Evolutionary conservation across 2,888 invertebrate genomes (phyloP), one percentile per base, ranked within the genome.

Genomic region (Leucania comma): DNA sequence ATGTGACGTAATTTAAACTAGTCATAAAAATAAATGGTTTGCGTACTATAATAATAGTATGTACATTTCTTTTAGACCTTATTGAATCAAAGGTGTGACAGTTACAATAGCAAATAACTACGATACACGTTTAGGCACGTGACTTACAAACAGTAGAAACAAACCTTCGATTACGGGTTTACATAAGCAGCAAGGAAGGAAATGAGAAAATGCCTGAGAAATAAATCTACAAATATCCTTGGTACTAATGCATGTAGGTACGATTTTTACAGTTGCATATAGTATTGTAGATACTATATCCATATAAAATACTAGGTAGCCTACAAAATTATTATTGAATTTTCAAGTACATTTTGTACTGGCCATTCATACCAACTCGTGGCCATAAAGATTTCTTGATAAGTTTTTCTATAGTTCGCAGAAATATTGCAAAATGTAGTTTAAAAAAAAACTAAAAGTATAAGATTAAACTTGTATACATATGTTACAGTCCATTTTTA

Each of bases 131-230:
- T 59, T 51, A 56, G 22, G 53, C 68, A 81, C 67, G 72, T 79
- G 78, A 63, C 26, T 62, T 59, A 24, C 22, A 76, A 81, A 71
- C 64, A 65, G 60, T 81, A 80, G 51, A 42, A 50, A 60, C 46
- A 57, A 70, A 76, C 68, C 59, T 81, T 59, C 63, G 59, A 77
- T 79, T 81, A 66, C 54, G 20, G 78, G 24, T 68, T 72, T 81
- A 72, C 62, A 65, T 81, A 72, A 62, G 38, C 24, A 60, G 22
- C 50, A 51, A 72, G 61, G 64, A 51, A 72, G 61, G 64, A 81
- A 72, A 81, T 72, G 54, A 58, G 58, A 76, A 81, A 81, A 65
- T 56, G 26, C 29, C 10, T 58, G 35, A 29, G 58, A 56, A 64
- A 54, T 67, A 58, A 54, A 66, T 35, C 26, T 63, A n/a, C 10